A percentile compares a stretch with the other conserved stretches of the same genome.
Evolutionary conservation across 2,888 invertebrate genomes (phyloP).

Genomic region (Ectemnius cavifrons): DNA sequence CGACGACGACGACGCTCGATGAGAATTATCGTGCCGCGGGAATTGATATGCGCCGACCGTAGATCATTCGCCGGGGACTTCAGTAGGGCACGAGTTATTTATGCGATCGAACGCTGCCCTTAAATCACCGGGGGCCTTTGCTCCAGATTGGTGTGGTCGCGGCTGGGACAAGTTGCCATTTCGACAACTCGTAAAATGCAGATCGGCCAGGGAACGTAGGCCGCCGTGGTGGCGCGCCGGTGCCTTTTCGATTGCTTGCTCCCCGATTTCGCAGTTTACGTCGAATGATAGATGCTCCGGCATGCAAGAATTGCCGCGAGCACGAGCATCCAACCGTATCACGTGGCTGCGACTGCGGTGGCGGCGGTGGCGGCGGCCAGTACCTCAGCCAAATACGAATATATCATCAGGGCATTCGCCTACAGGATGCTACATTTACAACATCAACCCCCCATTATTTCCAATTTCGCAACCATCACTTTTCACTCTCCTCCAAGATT

Average conservation of each 20-base stretch:
- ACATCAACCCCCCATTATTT: background rate
- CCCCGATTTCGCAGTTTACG: slow-evolving; percentile 45
- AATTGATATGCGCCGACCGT: no score
- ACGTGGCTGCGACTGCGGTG: slow-evolving; percentile 30
- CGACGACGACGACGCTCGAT: no score
- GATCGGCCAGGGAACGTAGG: slow-evolving; percentile 4
- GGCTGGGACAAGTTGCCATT: background rate
- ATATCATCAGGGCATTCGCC: slow-evolving; percentile 35
- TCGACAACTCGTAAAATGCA: background rate
- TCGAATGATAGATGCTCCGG: slow-evolving; percentile 53
- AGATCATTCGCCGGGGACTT: no score
- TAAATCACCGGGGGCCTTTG: background rate
- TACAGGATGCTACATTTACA: slow-evolving; percentile 28
- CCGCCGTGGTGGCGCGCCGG: background rate
- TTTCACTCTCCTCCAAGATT: no score
- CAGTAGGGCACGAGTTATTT: no score
- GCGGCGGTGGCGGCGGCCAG: slow-evolving; percentile 25
- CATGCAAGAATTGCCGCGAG: slow-evolving; percentile 42
- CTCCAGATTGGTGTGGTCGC: background rate
- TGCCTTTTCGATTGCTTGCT: slow-evolving; percentile 35
- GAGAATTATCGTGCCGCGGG: no score
- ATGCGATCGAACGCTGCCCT: no score
- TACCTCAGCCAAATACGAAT: slow-evolving; percentile 46
- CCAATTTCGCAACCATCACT: no score
- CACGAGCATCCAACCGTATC: slow-evolving; percentile 47